A percentile compares a stretch with the other conserved stretches of the same genome.
phyloP scores from a whole-genome alignment of 1,140 invertebrate species.

The Mylabris phalerata region DNA sequence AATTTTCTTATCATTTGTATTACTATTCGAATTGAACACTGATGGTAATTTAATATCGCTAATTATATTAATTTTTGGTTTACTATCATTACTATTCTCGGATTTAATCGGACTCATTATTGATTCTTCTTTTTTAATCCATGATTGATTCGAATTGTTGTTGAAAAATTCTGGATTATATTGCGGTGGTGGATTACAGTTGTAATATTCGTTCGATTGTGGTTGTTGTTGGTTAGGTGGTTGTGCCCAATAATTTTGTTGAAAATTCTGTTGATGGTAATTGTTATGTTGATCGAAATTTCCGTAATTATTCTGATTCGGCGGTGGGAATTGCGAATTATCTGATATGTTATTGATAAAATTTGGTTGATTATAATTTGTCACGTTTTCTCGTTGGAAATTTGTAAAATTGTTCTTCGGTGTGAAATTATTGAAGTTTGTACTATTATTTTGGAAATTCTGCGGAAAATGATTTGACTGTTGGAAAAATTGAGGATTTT shows the following conservation, averaged over 20 bases:
- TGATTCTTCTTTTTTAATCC: constrained; percentile 29
- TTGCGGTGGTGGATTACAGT: constrained; percentile 9
- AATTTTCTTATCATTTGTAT: constrained; percentile 34
- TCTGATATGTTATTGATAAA: constrained; percentile 14
- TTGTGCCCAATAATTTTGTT: constrained; percentile 27
- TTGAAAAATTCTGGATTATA: constrained; percentile 8
- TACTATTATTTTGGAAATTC: not conserved
- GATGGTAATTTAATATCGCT: constrained; percentile 40
- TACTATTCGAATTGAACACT: constrained; percentile 18
- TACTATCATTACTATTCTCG: constrained; percentile 30
- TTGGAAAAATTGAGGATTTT: constrained; percentile 19
- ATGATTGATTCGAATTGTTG: constrained; percentile 23
- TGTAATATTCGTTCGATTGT: constrained; percentile 18
- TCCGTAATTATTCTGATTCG: too few species aligned
- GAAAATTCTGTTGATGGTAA: constrained; percentile 8
- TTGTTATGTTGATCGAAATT: too few species aligned
- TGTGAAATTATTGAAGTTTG: constrained; percentile 1
- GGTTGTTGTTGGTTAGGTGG: not conserved
- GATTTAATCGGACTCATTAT: constrained; percentile 26
- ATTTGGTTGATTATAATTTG: not conserved
- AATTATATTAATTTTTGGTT: constrained; percentile 42
- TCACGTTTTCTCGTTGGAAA: not conserved
- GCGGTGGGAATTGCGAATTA: constrained; percentile 4
- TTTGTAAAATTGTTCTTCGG: constrained; percentile 1
- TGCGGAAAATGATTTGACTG: too few species aligned